These are phyloP conservation scores for Thelaira solivaga DNA, from an alignment of 2,888 invertebrate genomes.

Conservation along the genomic window DNA sequence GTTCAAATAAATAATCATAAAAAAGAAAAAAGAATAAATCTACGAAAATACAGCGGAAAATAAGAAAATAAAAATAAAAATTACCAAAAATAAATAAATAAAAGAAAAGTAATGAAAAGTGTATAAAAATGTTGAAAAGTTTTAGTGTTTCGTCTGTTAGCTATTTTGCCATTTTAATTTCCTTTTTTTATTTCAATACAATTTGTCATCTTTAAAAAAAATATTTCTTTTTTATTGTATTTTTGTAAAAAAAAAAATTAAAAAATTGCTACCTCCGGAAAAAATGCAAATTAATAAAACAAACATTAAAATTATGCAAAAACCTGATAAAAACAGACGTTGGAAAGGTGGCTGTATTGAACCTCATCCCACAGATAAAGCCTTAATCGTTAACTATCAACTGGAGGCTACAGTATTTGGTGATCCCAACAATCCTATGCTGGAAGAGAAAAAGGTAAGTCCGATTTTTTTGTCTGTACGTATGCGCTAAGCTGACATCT, in stretches of 20 bases:
- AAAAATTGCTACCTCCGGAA: constrained; percentile 36
- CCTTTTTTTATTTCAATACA: not conserved
- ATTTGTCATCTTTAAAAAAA: constrained; percentile 21
- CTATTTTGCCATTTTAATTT: constrained; percentile 21
- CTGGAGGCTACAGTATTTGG: constrained; percentile 90
- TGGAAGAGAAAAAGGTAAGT: constrained; percentile 87
- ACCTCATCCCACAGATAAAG: constrained; percentile 92
- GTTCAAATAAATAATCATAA: not conserved
- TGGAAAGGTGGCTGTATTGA: constrained; percentile 88
- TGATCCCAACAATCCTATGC: constrained; percentile 86
- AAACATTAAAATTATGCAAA: constrained; percentile 25
- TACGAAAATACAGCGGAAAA: not conserved
- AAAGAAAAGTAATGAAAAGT: not conserved
- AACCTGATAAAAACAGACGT: constrained; percentile 78
- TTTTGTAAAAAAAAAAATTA: constrained; percentile 20
- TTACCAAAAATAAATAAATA: too few species aligned
- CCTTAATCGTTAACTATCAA: constrained; percentile 91
- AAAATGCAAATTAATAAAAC: constrained; percentile 36
- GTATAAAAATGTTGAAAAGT: not conserved
- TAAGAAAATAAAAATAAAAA: too few species aligned
- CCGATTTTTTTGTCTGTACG: not conserved
- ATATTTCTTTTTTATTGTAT: constrained; percentile 30
- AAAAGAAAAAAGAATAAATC: constrained; percentile 5
- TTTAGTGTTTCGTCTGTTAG: not conserved
- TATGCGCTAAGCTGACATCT: too few species aligned